Evolutionary conservation across 2,888 invertebrate genomes (phyloP), one percentile per base, ranked within the genome.

Genomic region (Hydraecia micacea): DNA sequence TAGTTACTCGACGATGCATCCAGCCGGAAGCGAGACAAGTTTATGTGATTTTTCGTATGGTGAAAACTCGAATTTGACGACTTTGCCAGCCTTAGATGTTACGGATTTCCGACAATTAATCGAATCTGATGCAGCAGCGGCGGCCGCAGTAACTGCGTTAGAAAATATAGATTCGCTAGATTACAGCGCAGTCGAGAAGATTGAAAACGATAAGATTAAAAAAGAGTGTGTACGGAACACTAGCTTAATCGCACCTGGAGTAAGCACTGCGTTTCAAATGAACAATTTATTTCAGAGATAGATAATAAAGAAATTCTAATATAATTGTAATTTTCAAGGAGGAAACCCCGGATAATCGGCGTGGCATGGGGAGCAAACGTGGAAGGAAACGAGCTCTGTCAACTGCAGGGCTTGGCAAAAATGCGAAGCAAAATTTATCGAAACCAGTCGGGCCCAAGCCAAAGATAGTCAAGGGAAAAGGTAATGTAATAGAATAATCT

Each of bases 321-420:
- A 28, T 49, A 32, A 62, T 75, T 39, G 7, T 1, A 63, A 63
- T 66, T 2, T 90, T 91, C 58, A 68, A 93, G 92, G 91, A 91
- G 25, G 91, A 91, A 58, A 62, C 83, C 18, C 69, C 77, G 2
- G 90, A 92, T 6, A 84, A 75, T n/a, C 92, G 92, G 79, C 91
- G 92, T 25, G 90, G 91, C 4, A 75, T 80, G 28, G 93, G 92
- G 11, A 92, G 93, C 73, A 95, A 95, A 84, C 94, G 95, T 15
- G 96, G 96, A 8, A 91, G 96, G 49, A 96, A 96, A 80, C 93
- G 96, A 1, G 96, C 96, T 0, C 87, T 92, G 7, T 96, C 96
- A 0, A 91, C 94, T 15, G 94, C 95, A 0, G 94, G 95, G 0
- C 80, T 92, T 1, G 85, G 88, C 0, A 96, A 95, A 84, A 89